Percentiles rank a stretch among this genome's conserved stretches.
phyloP scores from a whole-genome alignment of 2,888 invertebrate species.

The Nowickia ferox region DNA sequence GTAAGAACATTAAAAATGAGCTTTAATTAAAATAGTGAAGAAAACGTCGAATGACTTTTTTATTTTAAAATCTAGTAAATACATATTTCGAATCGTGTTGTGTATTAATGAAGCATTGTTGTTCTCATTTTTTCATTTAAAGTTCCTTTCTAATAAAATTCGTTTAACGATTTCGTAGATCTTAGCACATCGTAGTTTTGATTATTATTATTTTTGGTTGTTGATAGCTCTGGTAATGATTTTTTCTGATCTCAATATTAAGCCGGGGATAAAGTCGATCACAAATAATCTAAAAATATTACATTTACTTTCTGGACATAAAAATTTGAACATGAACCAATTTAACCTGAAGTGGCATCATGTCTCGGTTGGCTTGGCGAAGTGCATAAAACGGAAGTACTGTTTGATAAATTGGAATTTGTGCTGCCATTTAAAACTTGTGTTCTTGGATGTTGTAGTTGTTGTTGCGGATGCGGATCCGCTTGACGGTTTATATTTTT shows the following conservation, averaged over 20 bases:
- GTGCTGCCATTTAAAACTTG: slow-evolving; percentile 67
- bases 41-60: slow-evolving; percentile 65
- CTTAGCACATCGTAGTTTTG: slow-evolving; percentile 52
- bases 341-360: slow-evolving; percentile 51
- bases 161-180: slow-evolving; percentile 68
- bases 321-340: neutral
- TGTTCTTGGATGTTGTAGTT: slow-evolving; percentile 57
- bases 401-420: slow-evolving; percentile 66
- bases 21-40: slow-evolving; percentile 63
- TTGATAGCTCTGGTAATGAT: slow-evolving; percentile 30
- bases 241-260: slow-evolving; percentile 25
- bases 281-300: slow-evolving; percentile 62
- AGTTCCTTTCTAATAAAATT: slow-evolving; percentile 61
- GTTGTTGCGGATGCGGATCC: slow-evolving; percentile 64
- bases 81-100: slow-evolving; percentile 52
- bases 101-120: slow-evolving; percentile 59
- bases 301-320: neutral
- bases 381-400: slow-evolving; percentile 69
- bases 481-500: slow-evolving; percentile 65
- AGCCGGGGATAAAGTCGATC: slow-evolving; percentile 66
- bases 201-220: slow-evolving; percentile 44
- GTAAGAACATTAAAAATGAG: slow-evolving; percentile 22
- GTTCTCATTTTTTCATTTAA: slow-evolving; percentile 44
- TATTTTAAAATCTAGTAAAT: slow-evolving; percentile 69
- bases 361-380: slow-evolving; percentile 51